phyloP scores from a whole-genome alignment of 2,113 vertebrate species.

The Pollimyrus isidori region DNA sequence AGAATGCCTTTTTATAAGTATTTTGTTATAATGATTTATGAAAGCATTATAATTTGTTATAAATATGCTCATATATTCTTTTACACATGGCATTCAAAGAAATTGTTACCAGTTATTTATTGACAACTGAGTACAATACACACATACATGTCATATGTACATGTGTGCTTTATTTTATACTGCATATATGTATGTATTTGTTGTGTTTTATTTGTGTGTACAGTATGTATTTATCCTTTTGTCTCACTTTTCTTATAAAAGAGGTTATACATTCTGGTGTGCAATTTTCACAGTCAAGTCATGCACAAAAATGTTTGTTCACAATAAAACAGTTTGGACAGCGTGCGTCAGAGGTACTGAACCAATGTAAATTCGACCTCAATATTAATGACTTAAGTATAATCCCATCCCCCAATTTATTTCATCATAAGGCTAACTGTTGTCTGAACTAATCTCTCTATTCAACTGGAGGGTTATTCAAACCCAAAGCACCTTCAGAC shows the following conservation, averaged over 20 bases:
- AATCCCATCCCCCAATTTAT: slow-evolving; percentile 14
- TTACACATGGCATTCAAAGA: not conserved
- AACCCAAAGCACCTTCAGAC: slow-evolving; percentile 38
- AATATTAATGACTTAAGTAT: slow-evolving; percentile 23
- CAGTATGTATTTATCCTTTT: not conserved
- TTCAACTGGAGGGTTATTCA: slow-evolving; percentile 40
- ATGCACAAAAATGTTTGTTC: not conserved
- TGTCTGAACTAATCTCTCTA: slow-evolving; percentile 34
- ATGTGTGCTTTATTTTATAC: not conserved
- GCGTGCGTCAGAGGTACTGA: not conserved
- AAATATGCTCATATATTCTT: not conserved
- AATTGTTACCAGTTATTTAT: not conserved
- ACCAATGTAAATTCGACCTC: not conserved
- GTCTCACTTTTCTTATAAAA: not conserved
- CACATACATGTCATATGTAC: not conserved
- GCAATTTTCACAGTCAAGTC: not conserved
- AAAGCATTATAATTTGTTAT: not conserved
- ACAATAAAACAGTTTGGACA: not conserved
- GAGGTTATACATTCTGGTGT: not conserved
- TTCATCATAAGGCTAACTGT: slow-evolving; percentile 24
- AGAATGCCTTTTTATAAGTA: not conserved
- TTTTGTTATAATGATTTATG: not conserved
- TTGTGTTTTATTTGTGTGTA: not conserved
- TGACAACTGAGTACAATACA: not conserved
- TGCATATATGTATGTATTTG: too few relatives aligned